Percentiles rank a stretch among this genome's conserved stretches.
phyloP scores from a whole-genome alignment of 2,888 invertebrate genomes.

The Poecilus cupreus region DNA sequence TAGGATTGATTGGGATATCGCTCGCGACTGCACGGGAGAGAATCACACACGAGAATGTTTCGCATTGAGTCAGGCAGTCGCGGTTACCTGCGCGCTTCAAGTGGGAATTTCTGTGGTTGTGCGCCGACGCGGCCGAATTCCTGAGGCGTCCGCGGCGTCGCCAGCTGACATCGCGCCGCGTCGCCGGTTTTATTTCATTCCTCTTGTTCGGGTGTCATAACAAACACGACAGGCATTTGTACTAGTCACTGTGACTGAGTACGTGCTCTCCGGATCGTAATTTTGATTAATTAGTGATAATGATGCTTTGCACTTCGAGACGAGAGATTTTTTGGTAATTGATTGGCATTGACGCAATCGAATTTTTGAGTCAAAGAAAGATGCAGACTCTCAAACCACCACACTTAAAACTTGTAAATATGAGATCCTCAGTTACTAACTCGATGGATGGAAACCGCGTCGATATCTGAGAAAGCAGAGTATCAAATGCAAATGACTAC shows the following conservation, averaged over 20 bases:
- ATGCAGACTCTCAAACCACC: neutral
- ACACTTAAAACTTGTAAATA: no score
- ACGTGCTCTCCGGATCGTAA: neutral
- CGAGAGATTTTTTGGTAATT: neutral
- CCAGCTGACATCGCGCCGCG: conserved; percentile 26
- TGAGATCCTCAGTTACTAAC: no score
- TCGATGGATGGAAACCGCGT: no score
- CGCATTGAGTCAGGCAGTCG: neutral
- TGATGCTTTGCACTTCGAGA: neutral
- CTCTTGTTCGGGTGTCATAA: conserved; percentile 56
- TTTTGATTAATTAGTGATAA: conserved; percentile 24
- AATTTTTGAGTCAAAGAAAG: neutral
- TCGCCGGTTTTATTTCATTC: conserved; percentile 57
- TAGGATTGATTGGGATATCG: neutral
- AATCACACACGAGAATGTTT: conserved; percentile 8
- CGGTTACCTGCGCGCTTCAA: conserved; percentile 52
- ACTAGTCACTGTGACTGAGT: conserved; percentile 26
- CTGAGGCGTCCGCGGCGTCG: conserved; percentile 23
- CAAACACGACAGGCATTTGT: conserved; percentile 57
- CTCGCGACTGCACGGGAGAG: neutral
- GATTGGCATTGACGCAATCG: neutral
- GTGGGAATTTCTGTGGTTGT: conserved; percentile 12
- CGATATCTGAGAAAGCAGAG: no score
- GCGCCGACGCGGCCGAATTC: conserved; percentile 47
- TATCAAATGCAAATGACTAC: no score